Conservation (phyloP, 1,140 invertebrate genomes). For the Pararge aegeria region DNA sequence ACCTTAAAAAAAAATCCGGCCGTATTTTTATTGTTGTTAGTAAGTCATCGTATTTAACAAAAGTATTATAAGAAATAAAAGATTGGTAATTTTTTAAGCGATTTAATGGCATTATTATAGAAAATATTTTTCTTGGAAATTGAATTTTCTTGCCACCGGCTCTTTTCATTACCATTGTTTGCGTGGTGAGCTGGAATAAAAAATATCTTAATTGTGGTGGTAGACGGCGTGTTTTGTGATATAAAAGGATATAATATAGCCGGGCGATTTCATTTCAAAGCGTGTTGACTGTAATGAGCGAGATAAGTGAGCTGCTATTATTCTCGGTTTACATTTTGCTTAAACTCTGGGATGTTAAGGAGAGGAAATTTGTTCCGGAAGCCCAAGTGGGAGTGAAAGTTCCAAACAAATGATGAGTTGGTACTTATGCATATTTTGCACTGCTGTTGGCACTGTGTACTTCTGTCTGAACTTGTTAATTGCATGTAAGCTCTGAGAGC, state of each 20-base stretch:
- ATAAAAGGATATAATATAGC: slow-evolving; percentile 41
- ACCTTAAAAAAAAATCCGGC: no score
- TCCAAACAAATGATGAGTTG: not conserved
- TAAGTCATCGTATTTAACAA: no score
- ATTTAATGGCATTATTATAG: no score
- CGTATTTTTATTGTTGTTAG: no score
- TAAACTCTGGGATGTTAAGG: slow-evolving; percentile 13
- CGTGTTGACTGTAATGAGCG: slow-evolving; percentile 54
- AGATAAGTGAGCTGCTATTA: slow-evolving; percentile 52
- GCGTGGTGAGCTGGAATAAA: slow-evolving; percentile 68
- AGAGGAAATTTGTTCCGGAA: slow-evolving; percentile 16
- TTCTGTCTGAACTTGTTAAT: not conserved
- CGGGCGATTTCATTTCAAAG: slow-evolving; percentile 35
- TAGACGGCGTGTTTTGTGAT: slow-evolving; percentile 64
- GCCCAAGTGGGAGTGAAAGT: not conserved
- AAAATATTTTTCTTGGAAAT: no score
- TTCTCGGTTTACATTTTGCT: slow-evolving; percentile 24
- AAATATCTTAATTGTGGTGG: slow-evolving; percentile 68
- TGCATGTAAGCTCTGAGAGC: not conserved
- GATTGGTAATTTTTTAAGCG: no score
- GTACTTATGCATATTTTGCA: not conserved
- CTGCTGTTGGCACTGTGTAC: not conserved
- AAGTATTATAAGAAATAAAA: no score
- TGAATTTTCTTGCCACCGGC: no score
- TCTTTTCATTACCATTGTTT: slow-evolving; percentile 30